Conservation (phyloP, 2,113 vertebrate genomes). For the Callithrix jacchus region DNA sequence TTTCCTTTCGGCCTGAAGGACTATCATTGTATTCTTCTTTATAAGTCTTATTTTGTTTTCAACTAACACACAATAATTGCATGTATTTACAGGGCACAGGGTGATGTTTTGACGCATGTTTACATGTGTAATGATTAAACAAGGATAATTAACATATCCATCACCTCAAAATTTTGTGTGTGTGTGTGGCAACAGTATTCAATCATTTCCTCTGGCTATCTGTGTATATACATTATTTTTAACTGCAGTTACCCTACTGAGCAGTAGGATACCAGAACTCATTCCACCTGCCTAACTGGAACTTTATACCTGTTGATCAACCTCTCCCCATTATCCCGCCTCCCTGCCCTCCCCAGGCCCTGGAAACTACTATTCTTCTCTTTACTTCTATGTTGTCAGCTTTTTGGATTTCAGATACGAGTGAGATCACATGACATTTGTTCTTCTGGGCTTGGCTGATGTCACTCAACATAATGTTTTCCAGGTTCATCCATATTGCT, state of each 20-base stretch:
- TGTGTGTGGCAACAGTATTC: no score
- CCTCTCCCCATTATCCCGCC: background rate
- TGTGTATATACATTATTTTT: background rate
- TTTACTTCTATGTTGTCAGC: background rate
- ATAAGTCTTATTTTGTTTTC: background rate
- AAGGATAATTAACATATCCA: background rate
- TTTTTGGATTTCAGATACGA: background rate
- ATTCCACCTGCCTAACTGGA: background rate
- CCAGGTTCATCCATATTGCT: background rate
- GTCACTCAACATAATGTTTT: background rate
- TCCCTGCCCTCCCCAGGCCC: background rate
- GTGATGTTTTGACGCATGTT: background rate
- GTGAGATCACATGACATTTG: background rate
- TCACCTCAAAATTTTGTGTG: no score
- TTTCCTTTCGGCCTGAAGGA: background rate
- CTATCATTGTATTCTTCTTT: background rate
- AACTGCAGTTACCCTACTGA: background rate
- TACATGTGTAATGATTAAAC: background rate
- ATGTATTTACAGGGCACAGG: background rate
- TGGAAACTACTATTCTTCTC: background rate
- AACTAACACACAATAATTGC: background rate
- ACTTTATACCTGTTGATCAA: background rate
- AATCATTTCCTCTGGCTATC: background rate
- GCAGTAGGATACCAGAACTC: background rate
- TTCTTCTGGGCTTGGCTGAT: background rate